These are phyloP conservation scores for Petromus typicus DNA, from an alignment of 2,113 vertebrate species.

Conservation along the genomic window DNA sequence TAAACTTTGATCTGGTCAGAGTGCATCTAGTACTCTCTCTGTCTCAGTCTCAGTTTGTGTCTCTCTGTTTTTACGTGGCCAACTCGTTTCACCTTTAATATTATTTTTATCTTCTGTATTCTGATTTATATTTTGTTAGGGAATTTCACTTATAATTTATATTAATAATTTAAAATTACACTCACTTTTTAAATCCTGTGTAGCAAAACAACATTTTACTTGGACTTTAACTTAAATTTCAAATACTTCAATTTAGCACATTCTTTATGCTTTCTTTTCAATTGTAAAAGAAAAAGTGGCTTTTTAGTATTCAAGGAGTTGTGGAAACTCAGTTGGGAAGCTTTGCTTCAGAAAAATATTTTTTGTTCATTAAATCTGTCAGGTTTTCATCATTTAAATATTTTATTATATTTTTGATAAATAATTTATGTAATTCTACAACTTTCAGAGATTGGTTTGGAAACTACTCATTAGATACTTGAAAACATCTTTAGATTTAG, in stretches of 20 bases:
- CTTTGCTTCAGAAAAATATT: constrained; percentile 20
- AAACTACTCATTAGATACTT: background rate
- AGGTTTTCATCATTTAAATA: constrained; percentile 57
- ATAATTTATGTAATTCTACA: constrained; percentile 46
- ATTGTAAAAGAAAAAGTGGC: background rate
- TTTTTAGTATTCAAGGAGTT: constrained; percentile 28
- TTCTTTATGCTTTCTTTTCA: background rate
- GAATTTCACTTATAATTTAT: constrained; percentile 50
- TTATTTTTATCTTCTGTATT: background rate
- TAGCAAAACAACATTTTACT: constrained; percentile 32
- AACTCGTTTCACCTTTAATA: background rate
- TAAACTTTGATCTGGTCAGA: constrained; percentile 55
- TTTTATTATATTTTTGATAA: constrained; percentile 20
- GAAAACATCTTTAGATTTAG: constrained; percentile 35
- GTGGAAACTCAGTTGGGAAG: background rate
- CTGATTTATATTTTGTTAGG: constrained; percentile 41
- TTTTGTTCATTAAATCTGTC: constrained; percentile 20
- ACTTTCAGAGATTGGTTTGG: constrained; percentile 31
- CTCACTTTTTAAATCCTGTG: background rate
- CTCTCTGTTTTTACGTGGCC: constrained; percentile 37
- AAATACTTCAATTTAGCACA: constrained; percentile 30
- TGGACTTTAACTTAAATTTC: constrained; percentile 48
- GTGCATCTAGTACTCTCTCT: background rate
- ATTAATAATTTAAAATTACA: constrained; percentile 16
- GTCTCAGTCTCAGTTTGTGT: background rate